phyloP scores from a whole-genome alignment of 35 echinoderm and acorn worm genomes.

The Holothuria glaberrima region DNA sequence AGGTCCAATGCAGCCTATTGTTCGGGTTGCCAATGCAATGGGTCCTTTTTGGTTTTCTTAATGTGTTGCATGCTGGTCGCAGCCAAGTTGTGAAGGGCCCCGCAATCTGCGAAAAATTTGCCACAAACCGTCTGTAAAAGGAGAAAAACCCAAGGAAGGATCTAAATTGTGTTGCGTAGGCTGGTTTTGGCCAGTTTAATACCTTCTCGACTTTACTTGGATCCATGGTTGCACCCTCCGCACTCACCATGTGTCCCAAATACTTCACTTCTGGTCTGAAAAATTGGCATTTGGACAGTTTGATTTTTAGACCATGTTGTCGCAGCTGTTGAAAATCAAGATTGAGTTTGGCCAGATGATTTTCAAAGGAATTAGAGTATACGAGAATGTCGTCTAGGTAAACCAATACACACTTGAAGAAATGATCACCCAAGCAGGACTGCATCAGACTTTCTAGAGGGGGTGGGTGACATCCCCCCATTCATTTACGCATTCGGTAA shows the following conservation, averaged over 20 bases:
- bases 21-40: background rate
- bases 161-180: conserved; percentile 25
- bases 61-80: background rate
- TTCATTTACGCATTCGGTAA: too few relatives aligned
- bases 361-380: conserved; percentile 57
- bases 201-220: conserved; percentile 45
- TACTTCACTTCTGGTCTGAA: conserved; percentile 40
- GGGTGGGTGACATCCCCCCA: too few relatives aligned
- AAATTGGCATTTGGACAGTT: too few relatives aligned
- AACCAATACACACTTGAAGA: conserved; percentile 55
- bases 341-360: conserved; percentile 31
- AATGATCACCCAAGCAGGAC: conserved; percentile 60
- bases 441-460: conserved; percentile 81
- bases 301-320: too few relatives aligned
- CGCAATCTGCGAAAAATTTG: conserved; percentile 60
- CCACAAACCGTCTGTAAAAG: too few relatives aligned
- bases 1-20: background rate
- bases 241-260: conserved; percentile 42
- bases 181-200: too few relatives aligned
- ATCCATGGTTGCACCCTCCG: conserved; percentile 23
- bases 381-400: conserved; percentile 77
- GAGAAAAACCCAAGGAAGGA: conserved; percentile 64
- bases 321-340: conserved; percentile 24
- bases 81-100: conserved; percentile 3
- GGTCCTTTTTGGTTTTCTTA: background rate